These are phyloP conservation scores for Pyrocephalus nanus DNA, from an alignment of 2,797 vertebrate species.

Conservation along the genomic window DNA sequence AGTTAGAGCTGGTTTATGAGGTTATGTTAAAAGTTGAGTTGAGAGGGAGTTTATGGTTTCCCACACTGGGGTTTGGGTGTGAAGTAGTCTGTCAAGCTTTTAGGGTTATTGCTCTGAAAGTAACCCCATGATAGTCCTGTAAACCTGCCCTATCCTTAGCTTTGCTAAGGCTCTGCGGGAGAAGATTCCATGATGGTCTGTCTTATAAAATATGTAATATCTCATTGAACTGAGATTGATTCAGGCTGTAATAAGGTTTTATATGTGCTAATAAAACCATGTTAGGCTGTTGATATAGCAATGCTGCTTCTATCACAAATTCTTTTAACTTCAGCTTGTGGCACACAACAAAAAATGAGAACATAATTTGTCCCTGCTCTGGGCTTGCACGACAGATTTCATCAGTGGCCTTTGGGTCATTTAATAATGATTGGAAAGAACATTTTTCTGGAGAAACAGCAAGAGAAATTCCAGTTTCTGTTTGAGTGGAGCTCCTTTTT, in stretches of 20 bases:
- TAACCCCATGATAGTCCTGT: background rate
- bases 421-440: background rate
- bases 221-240: constrained; percentile 21
- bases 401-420: background rate
- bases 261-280: constrained; percentile 17
- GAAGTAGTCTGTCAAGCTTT: background rate
- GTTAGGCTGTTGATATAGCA: constrained; percentile 22
- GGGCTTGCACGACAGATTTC: background rate
- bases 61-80: background rate
- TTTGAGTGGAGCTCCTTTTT: background rate
- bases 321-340: background rate
- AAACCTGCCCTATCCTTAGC: background rate
- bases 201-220: background rate
- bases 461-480: background rate
- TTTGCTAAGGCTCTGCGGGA: background rate
- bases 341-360: background rate
- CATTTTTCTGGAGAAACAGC: background rate
- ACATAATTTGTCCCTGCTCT: background rate
- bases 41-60: background rate
- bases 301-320: constrained; percentile 5
- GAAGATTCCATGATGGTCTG: background rate
- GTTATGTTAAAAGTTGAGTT: background rate
- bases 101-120: background rate
- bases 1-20: background rate
- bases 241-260: constrained; percentile 23